Evolutionary conservation across 2,113 vertebrate genomes (phyloP).

Genomic region (Callorhinus ursinus): DNA sequence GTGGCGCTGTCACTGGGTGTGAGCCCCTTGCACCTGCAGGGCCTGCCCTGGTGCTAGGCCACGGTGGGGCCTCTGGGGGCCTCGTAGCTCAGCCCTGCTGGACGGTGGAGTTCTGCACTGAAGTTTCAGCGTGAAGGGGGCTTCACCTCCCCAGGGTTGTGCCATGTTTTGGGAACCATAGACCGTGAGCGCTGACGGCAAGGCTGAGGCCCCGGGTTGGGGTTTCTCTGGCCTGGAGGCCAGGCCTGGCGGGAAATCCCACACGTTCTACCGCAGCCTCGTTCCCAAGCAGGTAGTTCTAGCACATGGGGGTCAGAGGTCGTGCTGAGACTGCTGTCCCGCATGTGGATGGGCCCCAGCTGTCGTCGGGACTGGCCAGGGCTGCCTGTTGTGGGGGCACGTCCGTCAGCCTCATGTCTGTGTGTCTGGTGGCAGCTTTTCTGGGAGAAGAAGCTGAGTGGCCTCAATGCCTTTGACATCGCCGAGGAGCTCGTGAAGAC

Average conservation of each 20-base stretch:
- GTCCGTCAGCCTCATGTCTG: background rate
- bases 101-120: background rate
- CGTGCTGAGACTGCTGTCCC: background rate
- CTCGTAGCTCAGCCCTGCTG: background rate
- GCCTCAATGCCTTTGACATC: constrained; percentile 97
- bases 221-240: background rate
- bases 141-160: background rate
- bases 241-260: background rate
- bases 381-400: background rate
- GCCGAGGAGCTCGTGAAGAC: constrained; percentile 98
- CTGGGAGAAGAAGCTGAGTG: constrained; percentile 98
- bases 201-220: background rate
- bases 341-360: background rate
- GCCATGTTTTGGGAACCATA: background rate
- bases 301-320: background rate
- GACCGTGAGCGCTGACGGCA: accelerated
- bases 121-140: background rate
- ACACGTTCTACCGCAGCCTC: background rate
- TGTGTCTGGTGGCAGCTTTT: constrained; percentile 88
- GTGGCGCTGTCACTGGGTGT: accelerated
- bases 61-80: background rate
- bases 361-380: accelerated
- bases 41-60: background rate
- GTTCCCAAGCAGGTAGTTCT: background rate
- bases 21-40: background rate